phyloP scores from a whole-genome alignment of 2,113 vertebrate species.

The Limnothrissa miodon region DNA sequence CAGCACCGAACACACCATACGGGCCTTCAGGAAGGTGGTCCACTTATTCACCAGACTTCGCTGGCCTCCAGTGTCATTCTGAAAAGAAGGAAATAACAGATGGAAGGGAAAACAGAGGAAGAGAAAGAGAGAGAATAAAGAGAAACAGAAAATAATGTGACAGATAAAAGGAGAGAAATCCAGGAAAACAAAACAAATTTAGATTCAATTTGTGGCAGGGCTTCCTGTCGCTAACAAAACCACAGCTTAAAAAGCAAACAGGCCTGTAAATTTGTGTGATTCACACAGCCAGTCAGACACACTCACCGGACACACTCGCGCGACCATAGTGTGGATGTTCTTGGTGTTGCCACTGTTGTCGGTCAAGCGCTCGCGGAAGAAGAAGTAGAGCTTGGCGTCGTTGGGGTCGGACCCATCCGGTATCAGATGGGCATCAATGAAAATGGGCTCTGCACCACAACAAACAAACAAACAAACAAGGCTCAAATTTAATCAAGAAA shows the following conservation, averaged over 20 bases:
- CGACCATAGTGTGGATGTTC: slow-evolving; percentile 95
- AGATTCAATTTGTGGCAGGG: background rate
- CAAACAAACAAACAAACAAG: background rate
- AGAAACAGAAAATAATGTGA: background rate
- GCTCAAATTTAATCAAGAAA: background rate
- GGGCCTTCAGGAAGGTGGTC: slow-evolving; percentile 95
- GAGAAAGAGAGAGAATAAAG: background rate
- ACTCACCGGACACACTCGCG: slow-evolving; percentile 94
- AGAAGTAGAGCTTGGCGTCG: slow-evolving; percentile 94
- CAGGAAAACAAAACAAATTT: background rate
- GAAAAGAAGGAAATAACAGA: too few relatives aligned
- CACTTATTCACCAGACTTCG: slow-evolving; percentile 98
- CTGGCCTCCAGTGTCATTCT: slow-evolving; percentile 95
- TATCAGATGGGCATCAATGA: slow-evolving; percentile 92
- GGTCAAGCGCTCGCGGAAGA: slow-evolving; percentile 89
- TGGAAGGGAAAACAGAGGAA: background rate
- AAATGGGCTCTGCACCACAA: slow-evolving; percentile 45
- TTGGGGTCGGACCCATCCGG: slow-evolving; percentile 94
- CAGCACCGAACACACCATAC: slow-evolving; percentile 93
- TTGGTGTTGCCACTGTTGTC: slow-evolving; percentile 91
- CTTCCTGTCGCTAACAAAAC: background rate
- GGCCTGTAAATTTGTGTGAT: background rate
- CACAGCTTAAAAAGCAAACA: slow-evolving; percentile 15
- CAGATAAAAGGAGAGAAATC: background rate
- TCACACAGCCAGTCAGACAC: background rate